Base-by-base conservation (phyloP, 2,113 vertebrate genomes). In the Parus major region DNA sequence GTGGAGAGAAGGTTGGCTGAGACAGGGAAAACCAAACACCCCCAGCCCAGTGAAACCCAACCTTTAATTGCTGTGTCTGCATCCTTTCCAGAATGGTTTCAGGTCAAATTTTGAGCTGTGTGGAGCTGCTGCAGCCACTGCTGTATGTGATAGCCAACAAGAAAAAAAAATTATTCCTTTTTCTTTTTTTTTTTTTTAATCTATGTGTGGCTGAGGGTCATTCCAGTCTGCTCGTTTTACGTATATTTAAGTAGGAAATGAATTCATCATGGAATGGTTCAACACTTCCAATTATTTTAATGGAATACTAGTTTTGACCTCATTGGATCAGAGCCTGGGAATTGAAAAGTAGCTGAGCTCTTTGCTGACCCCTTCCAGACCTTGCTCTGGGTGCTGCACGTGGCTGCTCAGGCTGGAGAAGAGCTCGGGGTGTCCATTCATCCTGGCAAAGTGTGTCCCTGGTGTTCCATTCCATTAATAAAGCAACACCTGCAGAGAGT, bases 231-330 rank as follows among this genome's bases (percentile, higher is more conserved):
- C 55, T 17, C n/a, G 36, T 86, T 93, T 86, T 91, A 90, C 75
- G 52, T 53, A 21, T 69, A 61, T 70, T 80, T 80, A 92, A 95
- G 70, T 66, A 83, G 44, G 63, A 92, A 97, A 96, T 92, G 57
- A 96, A 95, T 96, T 90, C 72, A 41, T 96, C 41, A 72, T 70
- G 53, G 92, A 96, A 95, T 75, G 94, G 85, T 93, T 96, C 95
- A 96, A 71, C 65, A 94, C 81, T 95, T 96, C 65, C 85, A 95
- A 87, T 97, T 97, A 96, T 83, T 96, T 94, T 93, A 97, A 92
- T 97, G 86, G 81, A 83, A 50, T 91, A 27, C 35, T 70, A 31
- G 73, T 95, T 93, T 84, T 75, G 80, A 65, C 23, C 21, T 96
- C 73, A 46, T 53, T 96, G 95, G 80, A 95, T 95, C 64, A 89